Conservation (phyloP, 2,797 vertebrate genomes). For the Kryptolebias ocellatus region DNA sequence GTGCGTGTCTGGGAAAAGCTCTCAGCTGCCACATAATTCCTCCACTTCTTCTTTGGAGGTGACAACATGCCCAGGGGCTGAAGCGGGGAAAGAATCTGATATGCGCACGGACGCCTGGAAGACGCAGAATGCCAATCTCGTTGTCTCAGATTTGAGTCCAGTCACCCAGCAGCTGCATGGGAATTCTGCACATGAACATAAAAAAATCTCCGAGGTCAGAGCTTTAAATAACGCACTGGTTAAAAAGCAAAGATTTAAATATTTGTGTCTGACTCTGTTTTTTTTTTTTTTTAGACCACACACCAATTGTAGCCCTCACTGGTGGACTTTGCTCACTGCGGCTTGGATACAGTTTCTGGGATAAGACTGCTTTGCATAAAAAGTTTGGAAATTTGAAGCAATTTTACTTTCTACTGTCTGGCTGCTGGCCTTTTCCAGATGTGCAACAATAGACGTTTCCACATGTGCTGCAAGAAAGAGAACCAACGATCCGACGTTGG, state of each 20-base stretch:
- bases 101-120: constrained; percentile 55
- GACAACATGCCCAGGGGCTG: constrained; percentile 75
- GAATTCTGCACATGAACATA: constrained; percentile 13
- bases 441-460: constrained; percentile 79
- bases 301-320: constrained; percentile 28
- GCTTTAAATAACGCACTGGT: neutral
- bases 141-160: constrained; percentile 50
- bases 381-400: constrained; percentile 74
- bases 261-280: constrained; percentile 11
- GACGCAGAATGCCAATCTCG: constrained; percentile 33
- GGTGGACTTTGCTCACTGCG: constrained; percentile 51
- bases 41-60: constrained; percentile 65
- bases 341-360: constrained; percentile 70
- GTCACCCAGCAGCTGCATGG: constrained; percentile 46
- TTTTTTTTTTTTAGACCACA: constrained; percentile 32
- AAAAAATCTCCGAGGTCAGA: neutral
- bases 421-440: constrained; percentile 80
- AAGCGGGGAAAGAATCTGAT: constrained; percentile 66
- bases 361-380: constrained; percentile 81
- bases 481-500: constrained; percentile 45
- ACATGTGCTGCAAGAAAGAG: constrained; percentile 71
- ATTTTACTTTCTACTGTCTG: constrained; percentile 75
- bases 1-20: constrained; percentile 62
- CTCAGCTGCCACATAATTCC: constrained; percentile 64
- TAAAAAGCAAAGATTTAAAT: constrained; percentile 22